phyloP scores from a whole-genome alignment of 1,140 invertebrate genomes.

The Diachasmimorpha longicaudata region DNA sequence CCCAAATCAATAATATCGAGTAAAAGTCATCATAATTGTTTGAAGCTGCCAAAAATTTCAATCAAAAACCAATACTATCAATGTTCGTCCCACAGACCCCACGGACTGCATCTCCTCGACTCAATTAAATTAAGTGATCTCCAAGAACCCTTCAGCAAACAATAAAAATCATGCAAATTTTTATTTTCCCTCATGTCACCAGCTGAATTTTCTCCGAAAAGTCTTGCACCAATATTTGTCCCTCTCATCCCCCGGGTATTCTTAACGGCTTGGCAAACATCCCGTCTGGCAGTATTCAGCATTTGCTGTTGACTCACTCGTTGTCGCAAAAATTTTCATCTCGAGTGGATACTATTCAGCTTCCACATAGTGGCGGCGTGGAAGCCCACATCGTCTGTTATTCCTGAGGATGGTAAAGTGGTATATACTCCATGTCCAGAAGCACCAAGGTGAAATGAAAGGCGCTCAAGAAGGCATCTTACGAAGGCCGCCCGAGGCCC shows the following conservation, averaged over 20 bases:
- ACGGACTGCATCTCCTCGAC: neutral
- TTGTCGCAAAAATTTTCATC: neutral
- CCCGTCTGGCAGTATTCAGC: neutral
- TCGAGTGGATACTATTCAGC: neutral
- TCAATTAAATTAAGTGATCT: neutral
- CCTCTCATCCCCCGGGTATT: conserved; percentile 20
- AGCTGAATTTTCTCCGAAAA: conserved; percentile 15
- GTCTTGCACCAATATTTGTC: conserved; percentile 39
- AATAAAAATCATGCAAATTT: neutral
- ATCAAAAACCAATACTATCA: too few species aligned
- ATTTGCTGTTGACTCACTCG: conserved; percentile 5
- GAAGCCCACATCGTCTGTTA: neutral
- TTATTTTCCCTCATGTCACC: neutral
- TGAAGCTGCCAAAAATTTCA: too few species aligned
- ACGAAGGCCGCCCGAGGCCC: neutral
- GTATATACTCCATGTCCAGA: neutral
- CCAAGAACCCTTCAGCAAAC: neutral
- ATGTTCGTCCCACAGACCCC: too few species aligned
- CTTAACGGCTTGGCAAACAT: conserved; percentile 31
- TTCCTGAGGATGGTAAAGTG: neutral
- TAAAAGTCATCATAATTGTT: too few species aligned
- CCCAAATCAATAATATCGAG: too few species aligned
- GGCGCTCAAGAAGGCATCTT: neutral
- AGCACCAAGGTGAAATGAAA: conserved; percentile 3
- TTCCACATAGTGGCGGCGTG: neutral